These are phyloP conservation scores for Germaria angustata DNA, from an alignment of 2,888 invertebrate species.

Conservation along the genomic window DNA sequence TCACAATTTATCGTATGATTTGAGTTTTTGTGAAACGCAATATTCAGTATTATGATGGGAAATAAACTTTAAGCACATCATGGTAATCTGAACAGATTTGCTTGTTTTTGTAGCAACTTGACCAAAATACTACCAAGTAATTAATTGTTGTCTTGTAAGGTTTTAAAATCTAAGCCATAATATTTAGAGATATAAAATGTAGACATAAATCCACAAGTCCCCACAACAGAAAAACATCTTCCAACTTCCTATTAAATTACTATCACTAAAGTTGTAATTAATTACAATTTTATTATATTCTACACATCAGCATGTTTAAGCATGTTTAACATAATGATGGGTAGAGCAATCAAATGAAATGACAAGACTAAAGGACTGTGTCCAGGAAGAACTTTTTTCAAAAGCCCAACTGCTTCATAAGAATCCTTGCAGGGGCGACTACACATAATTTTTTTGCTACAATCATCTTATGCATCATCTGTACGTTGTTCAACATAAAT, in stretches of 20 bases:
- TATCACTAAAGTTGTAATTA: conserved; percentile 58
- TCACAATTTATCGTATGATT: too few species aligned
- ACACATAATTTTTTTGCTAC: not conserved
- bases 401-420: conserved; percentile 22
- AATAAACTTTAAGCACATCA: too few species aligned
- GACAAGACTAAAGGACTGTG: conserved; percentile 24
- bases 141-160: too few species aligned
- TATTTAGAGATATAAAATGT: too few species aligned
- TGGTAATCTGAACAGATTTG: too few species aligned
- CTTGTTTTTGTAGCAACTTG: too few species aligned
- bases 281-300: conserved; percentile 59
- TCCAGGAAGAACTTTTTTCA: conserved; percentile 5
- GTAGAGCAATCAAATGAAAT: conserved; percentile 45
- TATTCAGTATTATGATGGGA: too few species aligned
- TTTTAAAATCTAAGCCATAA: too few species aligned
- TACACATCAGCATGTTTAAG: conserved; percentile 51
- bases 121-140: too few species aligned
- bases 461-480: conserved; percentile 26
- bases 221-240: not conserved
- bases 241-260: conserved; percentile 48
- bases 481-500: conserved; percentile 30
- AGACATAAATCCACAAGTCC: too few species aligned
- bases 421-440: not conserved
- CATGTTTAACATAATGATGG: conserved; percentile 57
- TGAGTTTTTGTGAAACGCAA: too few species aligned